Evolutionary conservation across 2,797 vertebrate genomes (phyloP).

Genomic region (Intellagama lesueurii): DNA sequence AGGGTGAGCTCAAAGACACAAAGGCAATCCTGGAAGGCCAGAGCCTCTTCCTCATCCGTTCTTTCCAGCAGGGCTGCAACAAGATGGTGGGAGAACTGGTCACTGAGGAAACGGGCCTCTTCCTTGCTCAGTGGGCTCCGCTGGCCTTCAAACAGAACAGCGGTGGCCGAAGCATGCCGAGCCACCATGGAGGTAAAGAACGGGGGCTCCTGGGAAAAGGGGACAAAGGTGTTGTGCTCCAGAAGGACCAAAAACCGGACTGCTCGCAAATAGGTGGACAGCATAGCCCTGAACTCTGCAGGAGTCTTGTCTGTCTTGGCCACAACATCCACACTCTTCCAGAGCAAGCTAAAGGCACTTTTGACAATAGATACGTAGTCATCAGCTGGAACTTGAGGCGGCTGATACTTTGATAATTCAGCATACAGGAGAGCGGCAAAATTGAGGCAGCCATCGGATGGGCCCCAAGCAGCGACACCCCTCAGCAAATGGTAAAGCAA

Average conservation of each 20-base stretch:
- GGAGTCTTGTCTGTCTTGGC: rapidly evolving
- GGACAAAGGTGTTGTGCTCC: slow-evolving; percentile 59
- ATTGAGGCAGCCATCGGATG: slow-evolving; percentile 52
- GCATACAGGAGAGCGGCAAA: slow-evolving; percentile 80
- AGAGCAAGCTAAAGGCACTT: slow-evolving; percentile 84
- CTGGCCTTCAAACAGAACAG: slow-evolving; percentile 77
- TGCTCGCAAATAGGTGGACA: slow-evolving; percentile 78
- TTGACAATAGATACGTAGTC: slow-evolving; percentile 78
- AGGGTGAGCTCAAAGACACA: slow-evolving; percentile 82
- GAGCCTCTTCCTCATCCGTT: not conserved
- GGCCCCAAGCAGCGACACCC: slow-evolving; percentile 73
- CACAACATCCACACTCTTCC: slow-evolving; percentile 75
- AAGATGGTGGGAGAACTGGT: slow-evolving; percentile 68
- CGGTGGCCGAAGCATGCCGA: slow-evolving; percentile 67
- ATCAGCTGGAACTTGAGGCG: slow-evolving; percentile 35
- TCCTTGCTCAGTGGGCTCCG: slow-evolving; percentile 60
- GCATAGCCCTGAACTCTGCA: slow-evolving; percentile 18
- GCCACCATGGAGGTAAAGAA: slow-evolving; percentile 66
- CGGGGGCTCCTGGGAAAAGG: slow-evolving; percentile 57
- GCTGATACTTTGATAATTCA: slow-evolving; percentile 67
- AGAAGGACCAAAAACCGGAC: slow-evolving; percentile 86
- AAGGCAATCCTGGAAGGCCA: slow-evolving; percentile 35
- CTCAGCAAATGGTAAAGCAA: slow-evolving; percentile 90
- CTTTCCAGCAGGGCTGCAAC: slow-evolving; percentile 40
- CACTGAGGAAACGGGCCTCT: slow-evolving; percentile 77